Evolutionary conservation across 2,888 invertebrate species (phyloP).

Genomic region (Netelia inedita): DNA sequence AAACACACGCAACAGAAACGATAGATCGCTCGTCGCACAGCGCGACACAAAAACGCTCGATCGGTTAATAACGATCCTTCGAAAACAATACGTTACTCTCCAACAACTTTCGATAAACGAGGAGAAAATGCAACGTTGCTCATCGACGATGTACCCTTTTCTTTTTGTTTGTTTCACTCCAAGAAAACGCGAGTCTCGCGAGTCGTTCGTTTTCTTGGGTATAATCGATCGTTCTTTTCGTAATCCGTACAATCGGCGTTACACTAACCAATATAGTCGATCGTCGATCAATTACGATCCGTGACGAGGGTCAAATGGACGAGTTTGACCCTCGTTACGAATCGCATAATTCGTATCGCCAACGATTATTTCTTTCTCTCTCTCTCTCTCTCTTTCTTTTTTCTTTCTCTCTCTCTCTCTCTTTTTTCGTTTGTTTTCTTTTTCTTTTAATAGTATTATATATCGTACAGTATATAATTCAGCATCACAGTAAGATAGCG

Average conservation of each 20-base stretch:
- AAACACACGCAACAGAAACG: constrained; percentile 28
- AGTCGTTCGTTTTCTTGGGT: constrained; percentile 50
- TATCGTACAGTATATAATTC: constrained; percentile 81
- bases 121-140: constrained; percentile 69
- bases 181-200: constrained; percentile 39
- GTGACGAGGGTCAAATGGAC: constrained; percentile 63
- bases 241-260: constrained; percentile 59
- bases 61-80: constrained; percentile 20
- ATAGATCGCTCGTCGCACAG: constrained; percentile 54
- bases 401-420: constrained; percentile 18
- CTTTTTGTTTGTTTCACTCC: constrained; percentile 8
- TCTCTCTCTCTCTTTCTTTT: neutral
- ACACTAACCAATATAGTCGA: constrained; percentile 53
- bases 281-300: constrained; percentile 57
- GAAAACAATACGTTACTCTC: constrained; percentile 61
- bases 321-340: constrained; percentile 56
- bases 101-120: constrained; percentile 70
- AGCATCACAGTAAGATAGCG: constrained; percentile 85
- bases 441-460: constrained; percentile 70
- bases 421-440: constrained; percentile 2
- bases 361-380: constrained; percentile 44
- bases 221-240: constrained; percentile 56
- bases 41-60: constrained; percentile 13
- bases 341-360: constrained; percentile 54
- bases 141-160: constrained; percentile 29